A percentile compares a stretch with the other conserved stretches of the same genome.
Evolutionary conservation across 2,888 invertebrate species (phyloP).

Genomic region (Aradus depressus): DNA sequence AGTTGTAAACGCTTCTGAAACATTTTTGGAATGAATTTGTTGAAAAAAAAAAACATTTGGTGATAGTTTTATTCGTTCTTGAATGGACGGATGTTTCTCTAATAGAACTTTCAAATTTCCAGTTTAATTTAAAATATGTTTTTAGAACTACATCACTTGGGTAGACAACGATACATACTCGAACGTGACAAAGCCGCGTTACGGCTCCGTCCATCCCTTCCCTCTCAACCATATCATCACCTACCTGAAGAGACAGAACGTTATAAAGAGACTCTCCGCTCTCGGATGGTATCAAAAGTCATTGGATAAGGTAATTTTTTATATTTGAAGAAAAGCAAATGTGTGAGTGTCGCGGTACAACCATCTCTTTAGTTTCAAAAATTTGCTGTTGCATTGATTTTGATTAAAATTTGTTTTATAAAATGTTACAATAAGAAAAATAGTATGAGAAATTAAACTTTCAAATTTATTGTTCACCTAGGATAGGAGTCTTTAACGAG

Average conservation of each 20-base stretch:
- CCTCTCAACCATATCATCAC: slow-evolving; percentile 77
- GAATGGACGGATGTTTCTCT: background rate
- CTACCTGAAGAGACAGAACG: slow-evolving; percentile 56
- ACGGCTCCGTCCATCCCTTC: slow-evolving; percentile 87
- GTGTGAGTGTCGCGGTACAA: no score
- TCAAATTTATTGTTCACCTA: no score
- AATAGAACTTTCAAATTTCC: slow-evolving; percentile 19
- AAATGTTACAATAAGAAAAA: no score
- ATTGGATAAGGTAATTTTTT: slow-evolving; percentile 52
- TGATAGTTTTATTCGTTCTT: background rate
- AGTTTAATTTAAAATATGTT: slow-evolving; percentile 2
- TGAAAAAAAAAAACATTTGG: background rate
- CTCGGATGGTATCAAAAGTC: slow-evolving; percentile 73
- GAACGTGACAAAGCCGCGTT: slow-evolving; percentile 69
- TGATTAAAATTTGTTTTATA: no score
- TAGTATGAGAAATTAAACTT: no score
- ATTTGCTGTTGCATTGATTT: no score
- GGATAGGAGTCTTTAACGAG: no score
- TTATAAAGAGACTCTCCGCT: slow-evolving; percentile 60
- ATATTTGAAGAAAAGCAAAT: no score
- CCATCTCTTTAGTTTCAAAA: no score
- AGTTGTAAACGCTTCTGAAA: no score
- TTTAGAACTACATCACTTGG: slow-evolving; percentile 76
- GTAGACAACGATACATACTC: slow-evolving; percentile 65
- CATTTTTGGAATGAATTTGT: no score